phyloP scores from a whole-genome alignment of 2,888 invertebrate species.

The Idaea dimidiata region DNA sequence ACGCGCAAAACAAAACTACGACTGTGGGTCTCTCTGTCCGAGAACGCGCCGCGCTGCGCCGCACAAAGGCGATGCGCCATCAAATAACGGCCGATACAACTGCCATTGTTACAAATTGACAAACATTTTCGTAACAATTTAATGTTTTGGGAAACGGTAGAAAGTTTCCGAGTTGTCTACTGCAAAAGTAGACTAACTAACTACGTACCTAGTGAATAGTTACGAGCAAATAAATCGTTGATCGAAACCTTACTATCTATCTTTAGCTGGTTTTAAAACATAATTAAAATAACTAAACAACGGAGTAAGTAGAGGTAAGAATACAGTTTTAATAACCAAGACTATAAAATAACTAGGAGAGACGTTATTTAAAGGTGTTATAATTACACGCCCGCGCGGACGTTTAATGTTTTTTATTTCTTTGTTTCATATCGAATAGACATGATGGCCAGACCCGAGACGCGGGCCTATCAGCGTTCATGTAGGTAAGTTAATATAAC shows the following conservation, averaged over 20 bases:
- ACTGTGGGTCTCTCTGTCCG: conserved; percentile 20
- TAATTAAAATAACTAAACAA: conserved; percentile 13
- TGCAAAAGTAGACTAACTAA: conserved; percentile 9
- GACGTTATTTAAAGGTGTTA: conserved; percentile 39
- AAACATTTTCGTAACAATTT: conserved; percentile 7
- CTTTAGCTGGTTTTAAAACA: too few species aligned
- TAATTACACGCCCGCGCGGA: conserved; percentile 47
- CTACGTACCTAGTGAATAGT: conserved; percentile 8
- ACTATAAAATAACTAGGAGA: conserved; percentile 15
- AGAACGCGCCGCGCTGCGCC: conserved; percentile 9
- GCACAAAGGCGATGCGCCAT: conserved; percentile 25
- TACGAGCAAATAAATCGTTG: too few species aligned
- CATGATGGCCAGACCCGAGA: background rate
- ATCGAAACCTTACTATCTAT: too few species aligned
- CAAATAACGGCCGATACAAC: conserved; percentile 27
- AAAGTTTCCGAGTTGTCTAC: background rate
- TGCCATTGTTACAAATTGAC: conserved; percentile 19
- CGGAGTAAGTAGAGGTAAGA: conserved; percentile 12
- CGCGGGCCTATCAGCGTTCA: background rate
- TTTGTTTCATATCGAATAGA: conserved; percentile 37
- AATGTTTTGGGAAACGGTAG: background rate
- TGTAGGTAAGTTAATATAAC: background rate
- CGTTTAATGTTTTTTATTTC: conserved; percentile 34
- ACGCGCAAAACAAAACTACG: conserved; percentile 28
- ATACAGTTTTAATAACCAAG: conserved; percentile 12